Conservation (phyloP, 1,140 invertebrate species). For the Stenopsyche tienmushanensis region DNA sequence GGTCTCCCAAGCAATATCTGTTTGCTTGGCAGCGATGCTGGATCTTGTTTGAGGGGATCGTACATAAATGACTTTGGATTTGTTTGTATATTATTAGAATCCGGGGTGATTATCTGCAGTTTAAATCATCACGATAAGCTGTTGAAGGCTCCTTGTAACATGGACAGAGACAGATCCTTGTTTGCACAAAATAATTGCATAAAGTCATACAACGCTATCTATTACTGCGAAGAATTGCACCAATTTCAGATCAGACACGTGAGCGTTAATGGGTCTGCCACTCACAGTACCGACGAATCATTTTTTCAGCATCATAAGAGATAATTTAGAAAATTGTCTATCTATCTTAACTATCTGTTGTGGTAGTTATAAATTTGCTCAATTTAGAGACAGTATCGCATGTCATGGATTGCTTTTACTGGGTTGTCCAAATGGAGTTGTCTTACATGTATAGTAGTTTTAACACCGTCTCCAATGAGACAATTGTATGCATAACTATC, state of each 20-base stretch:
- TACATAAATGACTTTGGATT: too few species aligned
- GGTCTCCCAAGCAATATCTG: too few species aligned
- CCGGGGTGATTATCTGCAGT: too few species aligned
- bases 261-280: conserved; percentile 25
- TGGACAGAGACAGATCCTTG: background rate
- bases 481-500: too few species aligned
- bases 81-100: too few species aligned
- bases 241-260: conserved; percentile 15
- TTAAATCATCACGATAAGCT: too few species aligned
- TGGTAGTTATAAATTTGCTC: too few species aligned
- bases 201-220: conserved; percentile 18
- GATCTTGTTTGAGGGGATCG: too few species aligned
- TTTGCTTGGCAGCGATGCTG: too few species aligned
- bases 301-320: background rate
- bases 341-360: too few species aligned
- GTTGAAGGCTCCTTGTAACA: background rate
- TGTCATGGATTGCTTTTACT: background rate
- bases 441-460: background rate
- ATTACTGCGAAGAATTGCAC: conserved; percentile 6
- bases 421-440: background rate
- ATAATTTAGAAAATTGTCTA: conserved; percentile 19
- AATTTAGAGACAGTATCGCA: background rate
- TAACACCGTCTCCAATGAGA: too few species aligned
- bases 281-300: conserved; percentile 3
- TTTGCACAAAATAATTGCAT: conserved; percentile 19